Evolutionary conservation across 2,888 invertebrate species (phyloP), one percentile per base, ranked within the genome.

Genomic region (Caenorhabditis imperialis): DNA sequence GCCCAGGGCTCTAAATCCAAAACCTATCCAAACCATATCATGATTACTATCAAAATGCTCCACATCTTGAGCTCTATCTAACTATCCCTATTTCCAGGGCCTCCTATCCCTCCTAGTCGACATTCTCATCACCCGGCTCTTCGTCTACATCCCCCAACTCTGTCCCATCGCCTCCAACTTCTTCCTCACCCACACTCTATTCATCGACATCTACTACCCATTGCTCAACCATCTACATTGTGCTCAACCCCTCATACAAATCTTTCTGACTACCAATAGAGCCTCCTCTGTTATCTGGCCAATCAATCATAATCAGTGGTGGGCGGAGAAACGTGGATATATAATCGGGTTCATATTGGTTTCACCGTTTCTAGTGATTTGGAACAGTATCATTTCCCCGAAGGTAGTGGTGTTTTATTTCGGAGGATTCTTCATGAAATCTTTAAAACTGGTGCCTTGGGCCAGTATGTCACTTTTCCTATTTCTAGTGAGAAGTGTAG

Each of bases 141-240:
- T 70, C 20, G 61, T 70, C 20, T 71, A 61, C 30, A 12, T 55
- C 2, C 61, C 71, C n/a, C 61, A 62, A 61, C 22, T 71, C 3
- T 71, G 71, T 18, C n/a, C 10, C 0, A 0, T 23, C 1, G 54
- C 35, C 14, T 62, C 71, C 1, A n/a, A 44, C 30, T 70, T 55
- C 35, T 55, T 62, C 42, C n/a, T 18, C 16, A 23, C 47, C 2
- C 25, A 71, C 27, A 14, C 48, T 6, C 8, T 37, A 20, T 30
- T 72, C 27, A 51, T 63, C 57, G 35, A 72, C 16, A 20, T 63
- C 38, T 72, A 63, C 45, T 63, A 72, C 30, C 72, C 72, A 23
- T 22, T 72, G 12, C 40, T 58, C 20, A 57, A 50, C 30, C 63
- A 71, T 62, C 50, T 71, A 3, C 62, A 65, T 22, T 47, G 47